These are phyloP conservation scores for Antigone vipio DNA, from an alignment of 2,113 vertebrate species.

Conservation along the genomic window DNA sequence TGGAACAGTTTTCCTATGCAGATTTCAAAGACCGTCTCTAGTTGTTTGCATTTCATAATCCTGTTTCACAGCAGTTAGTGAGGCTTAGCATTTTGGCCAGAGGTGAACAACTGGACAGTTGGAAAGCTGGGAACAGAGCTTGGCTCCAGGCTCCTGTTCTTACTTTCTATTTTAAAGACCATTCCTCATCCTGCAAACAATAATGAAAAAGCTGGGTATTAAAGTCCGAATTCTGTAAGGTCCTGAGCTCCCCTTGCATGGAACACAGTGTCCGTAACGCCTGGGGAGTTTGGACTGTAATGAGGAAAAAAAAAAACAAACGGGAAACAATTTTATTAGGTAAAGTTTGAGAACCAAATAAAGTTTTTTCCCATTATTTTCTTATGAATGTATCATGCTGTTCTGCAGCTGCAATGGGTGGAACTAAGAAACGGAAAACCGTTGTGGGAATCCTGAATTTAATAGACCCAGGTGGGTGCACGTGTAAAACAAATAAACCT, in stretches of 20 bases:
- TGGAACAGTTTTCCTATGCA: neutral
- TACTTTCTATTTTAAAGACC: neutral
- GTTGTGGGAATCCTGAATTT: neutral
- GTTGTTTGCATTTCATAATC: neutral
- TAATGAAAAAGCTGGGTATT: neutral
- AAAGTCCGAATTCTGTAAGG: neutral
- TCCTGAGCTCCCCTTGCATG: neutral
- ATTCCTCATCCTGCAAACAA: neutral
- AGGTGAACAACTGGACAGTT: neutral
- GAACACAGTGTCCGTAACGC: neutral
- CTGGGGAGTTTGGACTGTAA: neutral
- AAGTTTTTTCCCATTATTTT: neutral
- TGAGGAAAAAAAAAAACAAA: neutral
- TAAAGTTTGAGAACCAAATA: neutral
- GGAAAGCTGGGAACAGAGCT: neutral
- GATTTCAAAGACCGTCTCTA: neutral
- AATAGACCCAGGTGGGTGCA: neutral
- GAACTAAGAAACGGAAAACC: neutral
- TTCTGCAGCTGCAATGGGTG: slow-evolving; percentile 25
- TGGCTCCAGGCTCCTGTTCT: neutral
- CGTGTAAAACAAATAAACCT: neutral
- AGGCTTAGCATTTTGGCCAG: neutral
- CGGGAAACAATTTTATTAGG: neutral
- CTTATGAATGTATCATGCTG: neutral
- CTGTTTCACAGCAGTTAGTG: neutral